phyloP scores from a whole-genome alignment of 2,113 vertebrate species.

The Carettochelys insculpta region DNA sequence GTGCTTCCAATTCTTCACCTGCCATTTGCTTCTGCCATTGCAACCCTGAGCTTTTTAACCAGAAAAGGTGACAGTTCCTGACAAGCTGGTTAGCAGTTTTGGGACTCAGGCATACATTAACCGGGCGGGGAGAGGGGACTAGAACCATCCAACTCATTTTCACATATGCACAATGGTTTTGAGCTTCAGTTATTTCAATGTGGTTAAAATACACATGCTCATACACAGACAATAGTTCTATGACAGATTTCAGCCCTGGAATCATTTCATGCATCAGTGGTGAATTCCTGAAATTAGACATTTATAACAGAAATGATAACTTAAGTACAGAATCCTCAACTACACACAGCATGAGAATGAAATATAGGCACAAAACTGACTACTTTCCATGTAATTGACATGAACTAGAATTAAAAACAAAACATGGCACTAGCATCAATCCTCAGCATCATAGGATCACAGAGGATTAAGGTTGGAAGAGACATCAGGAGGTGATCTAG shows the following conservation, averaged over 20 bases:
- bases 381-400: background rate
- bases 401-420: background rate
- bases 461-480: no score
- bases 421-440: fast-evolving
- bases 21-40: background rate
- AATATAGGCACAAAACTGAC: fast-evolving
- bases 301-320: fast-evolving
- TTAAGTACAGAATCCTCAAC: fast-evolving
- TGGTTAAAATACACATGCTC: fast-evolving
- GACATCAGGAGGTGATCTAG: no score
- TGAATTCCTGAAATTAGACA: fast-evolving
- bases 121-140: background rate
- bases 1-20: background rate
- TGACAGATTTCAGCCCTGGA: fast-evolving
- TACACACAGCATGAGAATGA: fast-evolving
- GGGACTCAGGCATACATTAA: fast-evolving
- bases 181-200: background rate
- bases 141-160: background rate
- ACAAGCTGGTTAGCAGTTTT: background rate
- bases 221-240: fast-evolving
- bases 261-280: fast-evolving
- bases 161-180: background rate
- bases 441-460: background rate
- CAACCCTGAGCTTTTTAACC: background rate
- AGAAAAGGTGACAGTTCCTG: fast-evolving